Conservation (phyloP, 2,888 invertebrate genomes). For the Melikaiella ostensackeni region DNA sequence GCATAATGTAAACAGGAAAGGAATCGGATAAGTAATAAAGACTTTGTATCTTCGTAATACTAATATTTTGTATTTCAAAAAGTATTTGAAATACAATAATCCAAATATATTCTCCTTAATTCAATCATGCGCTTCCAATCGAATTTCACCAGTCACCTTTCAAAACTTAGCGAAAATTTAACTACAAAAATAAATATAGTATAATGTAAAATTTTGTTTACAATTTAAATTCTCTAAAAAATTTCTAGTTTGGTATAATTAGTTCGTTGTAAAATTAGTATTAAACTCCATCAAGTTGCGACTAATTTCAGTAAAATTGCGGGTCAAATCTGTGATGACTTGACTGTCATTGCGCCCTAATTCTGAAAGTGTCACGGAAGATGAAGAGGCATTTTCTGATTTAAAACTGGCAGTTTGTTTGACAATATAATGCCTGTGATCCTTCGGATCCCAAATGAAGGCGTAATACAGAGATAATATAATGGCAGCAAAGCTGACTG, state of each 20-base stretch:
- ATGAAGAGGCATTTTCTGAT: neutral
- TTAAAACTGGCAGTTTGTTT: constrained; percentile 41
- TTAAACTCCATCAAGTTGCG: constrained; percentile 6
- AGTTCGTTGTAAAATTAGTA: constrained; percentile 26
- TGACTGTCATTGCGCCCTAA: neutral
- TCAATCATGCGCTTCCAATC: neutral
- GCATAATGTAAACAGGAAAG: neutral
- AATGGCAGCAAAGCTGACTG: constrained; percentile 95
- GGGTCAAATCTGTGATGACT: neutral
- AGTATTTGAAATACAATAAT: neutral
- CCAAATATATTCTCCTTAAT: neutral
- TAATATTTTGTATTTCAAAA: neutral
- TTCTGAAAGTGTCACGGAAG: neutral
- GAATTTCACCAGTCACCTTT: neutral
- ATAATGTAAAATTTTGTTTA: neutral
- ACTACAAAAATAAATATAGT: neutral
- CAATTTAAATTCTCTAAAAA: neutral
- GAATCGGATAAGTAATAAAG: neutral
- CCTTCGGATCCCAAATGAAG: constrained; percentile 93
- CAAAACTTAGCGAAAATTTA: neutral
- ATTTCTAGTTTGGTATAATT: neutral
- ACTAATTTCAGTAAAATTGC: constrained; percentile 14
- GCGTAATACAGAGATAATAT: constrained; percentile 96
- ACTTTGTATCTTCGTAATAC: no score
- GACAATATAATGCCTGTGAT: constrained; percentile 50